phyloP scores from a whole-genome alignment of 2,797 vertebrate genomes.

The Centroberyx gerrardi region DNA sequence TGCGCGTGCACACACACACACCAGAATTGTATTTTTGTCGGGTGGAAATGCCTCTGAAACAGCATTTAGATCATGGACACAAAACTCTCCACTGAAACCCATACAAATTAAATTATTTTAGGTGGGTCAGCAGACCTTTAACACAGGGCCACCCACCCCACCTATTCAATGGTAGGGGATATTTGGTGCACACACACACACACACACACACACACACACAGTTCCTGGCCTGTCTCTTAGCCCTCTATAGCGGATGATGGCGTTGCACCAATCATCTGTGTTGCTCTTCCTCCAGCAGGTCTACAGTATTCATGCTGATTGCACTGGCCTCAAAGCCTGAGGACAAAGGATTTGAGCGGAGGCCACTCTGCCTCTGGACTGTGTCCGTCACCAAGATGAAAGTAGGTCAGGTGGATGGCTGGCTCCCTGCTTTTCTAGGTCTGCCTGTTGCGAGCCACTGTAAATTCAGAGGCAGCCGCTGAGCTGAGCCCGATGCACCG shows the following conservation, averaged over 20 bases:
- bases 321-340: slow-evolving; percentile 25
- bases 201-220: slow-evolving; percentile 12
- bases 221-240: not conserved
- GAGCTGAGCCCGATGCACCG: slow-evolving; percentile 21
- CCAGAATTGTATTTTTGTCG: slow-evolving; percentile 2
- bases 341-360: slow-evolving; percentile 34
- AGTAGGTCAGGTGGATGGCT: slow-evolving; percentile 59
- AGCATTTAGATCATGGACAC: slow-evolving; percentile 10
- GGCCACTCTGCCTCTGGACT: slow-evolving; percentile 12
- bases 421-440: slow-evolving; percentile 33
- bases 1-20: not conserved
- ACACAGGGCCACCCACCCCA: no score
- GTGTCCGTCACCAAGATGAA: slow-evolving; percentile 47
- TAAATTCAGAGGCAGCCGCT: slow-evolving; percentile 25
- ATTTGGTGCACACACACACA: not conserved
- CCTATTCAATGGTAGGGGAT: slow-evolving; percentile 1
- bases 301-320: slow-evolving; percentile 44
- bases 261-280: slow-evolving; percentile 37
- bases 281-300: slow-evolving; percentile 33
- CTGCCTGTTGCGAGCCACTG: slow-evolving; percentile 29
- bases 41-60: slow-evolving; percentile 23
- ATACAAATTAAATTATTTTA: slow-evolving; percentile 1
- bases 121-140: not conserved
- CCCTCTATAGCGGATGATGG: not conserved
- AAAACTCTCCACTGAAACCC: not conserved